Base-by-base conservation (phyloP, 2,797 vertebrate species). In the Toxotes lorentzi region DNA sequence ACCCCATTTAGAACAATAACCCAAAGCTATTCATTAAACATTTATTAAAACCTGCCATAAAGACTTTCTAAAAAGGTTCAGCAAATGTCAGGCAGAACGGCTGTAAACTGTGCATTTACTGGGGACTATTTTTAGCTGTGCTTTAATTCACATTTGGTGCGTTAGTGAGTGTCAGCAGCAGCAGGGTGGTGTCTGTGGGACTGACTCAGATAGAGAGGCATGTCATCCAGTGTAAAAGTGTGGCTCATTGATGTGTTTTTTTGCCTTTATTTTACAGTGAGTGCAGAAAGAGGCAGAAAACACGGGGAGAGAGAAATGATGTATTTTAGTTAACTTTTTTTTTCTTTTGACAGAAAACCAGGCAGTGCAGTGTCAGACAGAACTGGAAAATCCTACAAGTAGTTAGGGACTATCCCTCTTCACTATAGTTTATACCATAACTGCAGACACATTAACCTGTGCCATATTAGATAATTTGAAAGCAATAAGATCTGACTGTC, bases 391-490 rank as follows among this genome's bases (percentile, higher is more conserved):
- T 24, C 2, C 13, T 41, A 32, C 24, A 38, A 23, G 13, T 8
- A 14, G 10, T 30, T 30, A 30, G 27, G 1, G 53, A 80, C 41
- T 21, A 50, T 54, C 54, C 2, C 1, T 8, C 0, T 70, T 68
- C 60, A 45, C 48, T 17, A 0, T 32, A 32, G 50, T 41, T 51
- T 19, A 17, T 10, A 24, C 19, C 11, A 21, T 34, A 14, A 16
- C 43, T 17, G 10, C 10, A 50, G 27, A 59, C 16, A 7, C 50
- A 2, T 8, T 6, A 1, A 23, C 57, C 1, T 66, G 78, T 83
- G 77, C 65, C 85, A 88, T 23, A 66, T 68, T 45, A 32, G n/a
- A 2, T 74, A 6, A 72, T 56, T 47, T 66, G 0, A 60, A 43
- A 81, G 24, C 21, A 47, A 9, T 45, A 16, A 16, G 35, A 23